Percentiles rank a stretch among this genome's conserved stretches.
phyloP scores from a whole-genome alignment of 2,888 invertebrate species.

The Margaritifera margaritifera region DNA sequence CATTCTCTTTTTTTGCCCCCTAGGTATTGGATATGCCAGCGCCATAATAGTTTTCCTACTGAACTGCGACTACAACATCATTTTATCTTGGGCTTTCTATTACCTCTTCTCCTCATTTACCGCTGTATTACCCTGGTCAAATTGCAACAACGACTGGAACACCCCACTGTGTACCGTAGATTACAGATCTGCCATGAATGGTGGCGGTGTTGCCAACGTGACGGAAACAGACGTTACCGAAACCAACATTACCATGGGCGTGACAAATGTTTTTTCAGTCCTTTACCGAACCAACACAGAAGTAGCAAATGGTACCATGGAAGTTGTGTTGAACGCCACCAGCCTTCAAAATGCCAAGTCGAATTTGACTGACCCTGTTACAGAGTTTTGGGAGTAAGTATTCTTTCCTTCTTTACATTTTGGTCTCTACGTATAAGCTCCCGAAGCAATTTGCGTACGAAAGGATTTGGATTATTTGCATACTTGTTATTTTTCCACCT shows the following conservation, averaged over 20 bases:
- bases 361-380: constrained; percentile 72
- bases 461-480: neutral
- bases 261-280: constrained; percentile 5
- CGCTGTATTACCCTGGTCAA: constrained; percentile 83
- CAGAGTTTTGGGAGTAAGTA: constrained; percentile 76
- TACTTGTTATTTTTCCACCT: neutral
- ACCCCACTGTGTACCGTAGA: constrained; percentile 74
- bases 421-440: neutral
- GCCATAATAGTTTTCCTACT: constrained; percentile 72
- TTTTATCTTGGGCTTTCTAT: constrained; percentile 87
- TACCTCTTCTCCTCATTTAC: constrained; percentile 82
- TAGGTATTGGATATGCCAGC: constrained; percentile 76
- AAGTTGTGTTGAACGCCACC: neutral
- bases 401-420: constrained; percentile 6
- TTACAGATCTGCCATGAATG: constrained; percentile 12
- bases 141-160: constrained; percentile 88
- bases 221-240: constrained; percentile 1
- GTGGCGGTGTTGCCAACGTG: neutral
- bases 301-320: neutral
- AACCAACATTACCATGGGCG: constrained; percentile 11
- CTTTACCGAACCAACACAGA: neutral
- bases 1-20: constrained; percentile 63
- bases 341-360: neutral
- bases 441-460: no score
- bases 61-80: constrained; percentile 79